phyloP scores from a whole-genome alignment of 2,797 vertebrate species.

The Gallirallus australis region DNA sequence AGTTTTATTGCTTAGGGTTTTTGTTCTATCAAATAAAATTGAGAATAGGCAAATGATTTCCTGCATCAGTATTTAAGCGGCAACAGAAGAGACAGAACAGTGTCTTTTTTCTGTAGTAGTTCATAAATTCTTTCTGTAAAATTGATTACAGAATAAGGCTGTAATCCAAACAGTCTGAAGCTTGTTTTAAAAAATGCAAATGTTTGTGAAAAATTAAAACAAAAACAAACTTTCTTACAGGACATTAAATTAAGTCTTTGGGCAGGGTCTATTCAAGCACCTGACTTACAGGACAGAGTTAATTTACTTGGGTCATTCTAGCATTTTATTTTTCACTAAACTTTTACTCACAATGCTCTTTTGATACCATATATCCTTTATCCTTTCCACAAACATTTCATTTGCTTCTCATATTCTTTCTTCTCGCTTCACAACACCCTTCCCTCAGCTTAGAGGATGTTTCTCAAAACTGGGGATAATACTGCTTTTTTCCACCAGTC shows the following conservation, averaged over 20 bases:
- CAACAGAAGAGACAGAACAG: constrained; percentile 39
- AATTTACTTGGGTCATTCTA: background rate
- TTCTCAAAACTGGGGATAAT: background rate
- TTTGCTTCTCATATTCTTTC: background rate
- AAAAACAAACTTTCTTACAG: constrained; percentile 5
- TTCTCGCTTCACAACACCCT: background rate
- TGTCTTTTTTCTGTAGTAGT: constrained; percentile 20
- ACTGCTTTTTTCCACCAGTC: background rate
- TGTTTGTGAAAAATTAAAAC: constrained; percentile 48
- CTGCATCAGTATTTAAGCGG: constrained; percentile 14
- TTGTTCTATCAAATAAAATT: constrained; percentile 60
- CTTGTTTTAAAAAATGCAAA: constrained; percentile 40
- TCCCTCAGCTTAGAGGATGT: background rate
- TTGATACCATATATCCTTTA: background rate
- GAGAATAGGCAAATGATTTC: constrained; percentile 59
- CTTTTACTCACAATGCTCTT: background rate
- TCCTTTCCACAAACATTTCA: background rate
- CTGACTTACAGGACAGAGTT: constrained; percentile 16
- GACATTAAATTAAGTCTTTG: constrained; percentile 3
- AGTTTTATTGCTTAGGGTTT: constrained; percentile 72
- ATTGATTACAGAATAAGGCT: constrained; percentile 25
- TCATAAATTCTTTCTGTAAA: constrained; percentile 39
- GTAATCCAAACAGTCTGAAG: constrained; percentile 9
- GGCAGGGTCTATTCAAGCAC: background rate
- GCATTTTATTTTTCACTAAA: background rate